Conservation (phyloP, 35 echinoderm and acorn worm species). For the Strongylocentrotus purpuratus region DNA sequence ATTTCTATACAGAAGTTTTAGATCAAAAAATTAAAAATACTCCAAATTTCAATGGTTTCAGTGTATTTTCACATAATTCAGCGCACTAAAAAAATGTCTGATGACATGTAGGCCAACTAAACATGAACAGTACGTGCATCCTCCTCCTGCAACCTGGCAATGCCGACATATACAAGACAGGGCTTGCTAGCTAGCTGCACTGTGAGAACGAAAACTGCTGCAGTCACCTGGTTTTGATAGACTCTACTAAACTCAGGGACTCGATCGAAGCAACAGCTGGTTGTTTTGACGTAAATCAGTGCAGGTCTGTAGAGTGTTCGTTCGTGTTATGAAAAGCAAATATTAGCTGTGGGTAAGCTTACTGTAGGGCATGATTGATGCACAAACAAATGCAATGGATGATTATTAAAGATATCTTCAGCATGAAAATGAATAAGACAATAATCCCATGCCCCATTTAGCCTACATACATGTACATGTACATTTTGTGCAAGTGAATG, state of each 20-base stretch:
- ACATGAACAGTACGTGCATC: background rate
- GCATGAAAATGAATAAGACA: no score
- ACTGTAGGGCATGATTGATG: background rate
- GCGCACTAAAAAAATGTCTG: no score
- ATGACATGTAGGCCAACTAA: background rate
- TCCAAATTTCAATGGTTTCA: background rate
- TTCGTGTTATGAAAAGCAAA: conserved; percentile 4
- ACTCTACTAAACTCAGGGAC: background rate
- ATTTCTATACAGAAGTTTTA: background rate
- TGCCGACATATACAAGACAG: background rate
- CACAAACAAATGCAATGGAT: background rate
- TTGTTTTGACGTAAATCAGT: conserved; percentile 12
- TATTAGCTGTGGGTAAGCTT: background rate
- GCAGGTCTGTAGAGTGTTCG: background rate
- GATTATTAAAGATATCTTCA: no score
- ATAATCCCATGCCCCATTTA: no score
- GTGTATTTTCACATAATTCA: background rate
- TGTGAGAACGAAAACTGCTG: background rate
- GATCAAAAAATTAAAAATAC: no score
- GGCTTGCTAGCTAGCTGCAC: background rate
- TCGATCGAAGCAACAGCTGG: background rate
- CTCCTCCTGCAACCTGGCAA: background rate
- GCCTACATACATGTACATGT: no score
- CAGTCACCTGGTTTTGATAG: background rate
- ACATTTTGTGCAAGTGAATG: no score